These are phyloP conservation scores for Xiphophorus maculatus DNA, from an alignment of 2,113 vertebrate species.

Conservation along the genomic window DNA sequence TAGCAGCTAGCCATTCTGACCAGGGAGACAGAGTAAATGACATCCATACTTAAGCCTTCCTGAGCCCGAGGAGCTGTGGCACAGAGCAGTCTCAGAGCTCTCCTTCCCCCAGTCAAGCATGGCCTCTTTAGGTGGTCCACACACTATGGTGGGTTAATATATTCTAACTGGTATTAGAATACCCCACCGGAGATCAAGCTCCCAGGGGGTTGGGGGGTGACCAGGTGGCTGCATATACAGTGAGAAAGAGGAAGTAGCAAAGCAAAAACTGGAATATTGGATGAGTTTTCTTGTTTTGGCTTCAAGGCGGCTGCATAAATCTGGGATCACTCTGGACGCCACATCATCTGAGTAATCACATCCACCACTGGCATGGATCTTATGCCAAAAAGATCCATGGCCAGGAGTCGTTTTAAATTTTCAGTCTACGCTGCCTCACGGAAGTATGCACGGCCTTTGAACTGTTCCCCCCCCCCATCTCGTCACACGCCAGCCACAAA, in stretches of 20 bases:
- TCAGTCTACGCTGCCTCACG: not conserved
- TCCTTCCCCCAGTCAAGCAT: slow-evolving; percentile 70
- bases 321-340: slow-evolving; percentile 70
- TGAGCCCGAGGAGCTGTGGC: slow-evolving; percentile 72
- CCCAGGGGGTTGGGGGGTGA: slow-evolving; percentile 5
- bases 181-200: slow-evolving; percentile 10
- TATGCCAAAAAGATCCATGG: slow-evolving; percentile 16
- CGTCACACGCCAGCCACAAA: not conserved
- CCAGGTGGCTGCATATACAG: slow-evolving; percentile 55
- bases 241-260: slow-evolving; percentile 46
- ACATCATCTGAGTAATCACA: slow-evolving; percentile 69
- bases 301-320: slow-evolving; percentile 72
- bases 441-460: not conserved
- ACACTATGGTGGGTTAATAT: slow-evolving; percentile 45
- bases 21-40: slow-evolving; percentile 72
- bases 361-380: slow-evolving; percentile 56
- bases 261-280: slow-evolving; percentile 67
- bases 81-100: slow-evolving; percentile 54
- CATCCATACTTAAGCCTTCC: slow-evolving; percentile 78
- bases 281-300: slow-evolving; percentile 45
- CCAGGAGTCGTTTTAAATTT: not conserved
- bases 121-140: slow-evolving; percentile 64
- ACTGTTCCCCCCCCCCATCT: not conserved
- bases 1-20: slow-evolving; percentile 76
- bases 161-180: slow-evolving; percentile 64